Conservation (phyloP, 2,888 invertebrate species). For the Calliopum simillimum region DNA sequence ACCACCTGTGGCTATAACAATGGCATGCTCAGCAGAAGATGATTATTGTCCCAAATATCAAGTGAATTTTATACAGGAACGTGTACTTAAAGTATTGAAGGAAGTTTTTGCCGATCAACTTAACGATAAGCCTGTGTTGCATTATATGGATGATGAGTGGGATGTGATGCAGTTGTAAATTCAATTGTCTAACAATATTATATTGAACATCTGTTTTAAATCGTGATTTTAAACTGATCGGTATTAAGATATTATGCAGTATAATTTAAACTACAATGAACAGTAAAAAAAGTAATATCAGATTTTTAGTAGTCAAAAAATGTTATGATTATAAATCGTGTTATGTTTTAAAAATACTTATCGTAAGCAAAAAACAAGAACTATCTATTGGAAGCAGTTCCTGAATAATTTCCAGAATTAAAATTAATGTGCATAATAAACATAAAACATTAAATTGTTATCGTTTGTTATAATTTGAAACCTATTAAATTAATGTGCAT, state of each 20-base stretch:
- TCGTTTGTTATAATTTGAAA: too few species aligned
- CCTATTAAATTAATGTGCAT: too few species aligned
- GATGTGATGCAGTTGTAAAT: slow-evolving; percentile 63
- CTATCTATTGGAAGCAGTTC: too few species aligned
- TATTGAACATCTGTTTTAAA: not conserved
- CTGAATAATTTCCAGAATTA: too few species aligned
- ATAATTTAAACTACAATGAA: too few species aligned
- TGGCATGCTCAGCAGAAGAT: slow-evolving; percentile 87
- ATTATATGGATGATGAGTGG: slow-evolving; percentile 65
- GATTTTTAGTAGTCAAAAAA: too few species aligned
- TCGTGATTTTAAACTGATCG: not conserved
- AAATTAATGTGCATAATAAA: too few species aligned
- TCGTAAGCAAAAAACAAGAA: too few species aligned
- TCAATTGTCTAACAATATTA: not conserved
- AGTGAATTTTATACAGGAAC: slow-evolving; percentile 82
- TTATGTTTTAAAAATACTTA: too few species aligned
- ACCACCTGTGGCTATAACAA: slow-evolving; percentile 78
- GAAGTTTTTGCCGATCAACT: slow-evolving; percentile 61
- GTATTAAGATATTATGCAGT: not conserved
- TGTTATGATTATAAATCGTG: too few species aligned
- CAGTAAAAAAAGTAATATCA: too few species aligned
- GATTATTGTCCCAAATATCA: slow-evolving; percentile 89
- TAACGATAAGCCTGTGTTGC: slow-evolving; percentile 61
- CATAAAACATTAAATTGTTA: too few species aligned
- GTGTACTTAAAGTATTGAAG: slow-evolving; percentile 73